Evolutionary conservation across 1,140 invertebrate species (phyloP), one percentile per base, ranked within the genome.

Genomic region (Cotesia glomerata): DNA sequence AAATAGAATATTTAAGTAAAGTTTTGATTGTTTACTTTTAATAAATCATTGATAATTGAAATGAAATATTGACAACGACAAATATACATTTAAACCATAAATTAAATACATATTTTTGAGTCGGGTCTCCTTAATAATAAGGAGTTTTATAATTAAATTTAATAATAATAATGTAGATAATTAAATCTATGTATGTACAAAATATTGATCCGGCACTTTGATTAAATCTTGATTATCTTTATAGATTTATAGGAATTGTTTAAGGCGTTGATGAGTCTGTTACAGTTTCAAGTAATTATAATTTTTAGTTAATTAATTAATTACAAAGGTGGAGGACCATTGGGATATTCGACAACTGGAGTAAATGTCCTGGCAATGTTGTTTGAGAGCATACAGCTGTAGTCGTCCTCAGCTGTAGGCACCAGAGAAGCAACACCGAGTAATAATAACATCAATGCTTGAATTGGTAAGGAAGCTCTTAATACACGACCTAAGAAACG

Each of bases 311-410:
- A 16, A 26, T 18, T n/a, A 65, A 9, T 39, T 39, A 64, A 35
- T 88, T 92, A 97, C 11, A 95, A 90, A 26, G 96, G 96, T 54
- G 96, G 96, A 34, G 95, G 95, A 71, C 96, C 96, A 80, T 97
- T 91, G 32, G 93, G 92, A 86, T 97, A 97, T 34, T 92, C 90
- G 75, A 98, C 89, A 85, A 96, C 92, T 18, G 96, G 95, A 71
- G 95, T 93, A 18, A 98, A 90, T 77, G 93, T 93, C 73, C 90
- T 88, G 0, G 91, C 91, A 73, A 97, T 93, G 72, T 92, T 95
- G 81, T 96, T 95, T 71, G 91, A 90, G 75, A 95, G 88, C 82
- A 93, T 93, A 84, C 94, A 95, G 74, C 92, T 93, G 82, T 93
- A 93, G 82, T 96, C 95, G 79, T 96, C 93, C 85, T 95, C 94